These are phyloP conservation scores for Pollachius pollachius DNA, from an alignment of 2,113 vertebrate species.

Conservation along the genomic window DNA sequence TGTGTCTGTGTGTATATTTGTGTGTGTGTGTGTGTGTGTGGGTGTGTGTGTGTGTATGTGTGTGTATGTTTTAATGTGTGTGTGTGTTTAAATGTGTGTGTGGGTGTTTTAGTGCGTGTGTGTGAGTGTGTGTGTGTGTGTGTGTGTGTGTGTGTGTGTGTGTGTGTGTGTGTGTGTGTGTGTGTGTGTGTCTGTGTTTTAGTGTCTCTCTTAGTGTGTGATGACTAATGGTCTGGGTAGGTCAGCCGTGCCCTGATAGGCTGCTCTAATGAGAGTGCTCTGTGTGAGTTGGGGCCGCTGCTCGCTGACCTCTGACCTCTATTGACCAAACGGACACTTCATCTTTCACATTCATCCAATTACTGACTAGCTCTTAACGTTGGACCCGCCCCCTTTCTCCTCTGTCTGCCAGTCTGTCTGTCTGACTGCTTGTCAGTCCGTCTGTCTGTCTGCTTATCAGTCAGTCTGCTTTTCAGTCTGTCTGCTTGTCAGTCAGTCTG, in stretches of 20 bases:
- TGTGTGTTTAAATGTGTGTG: slow-evolving; percentile 13
- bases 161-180: not conserved
- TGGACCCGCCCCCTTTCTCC: slow-evolving; percentile 22
- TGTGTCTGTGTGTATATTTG: slow-evolving; percentile 1
- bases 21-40: slow-evolving; percentile 6
- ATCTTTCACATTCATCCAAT: slow-evolving; percentile 99
- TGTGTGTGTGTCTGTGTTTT: too few relatives aligned
- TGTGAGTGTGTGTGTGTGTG: slow-evolving; percentile 11
- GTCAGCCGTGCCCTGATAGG: slow-evolving; percentile 84
- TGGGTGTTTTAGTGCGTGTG: slow-evolving; percentile 32
- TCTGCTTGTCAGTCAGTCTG: too few relatives aligned
- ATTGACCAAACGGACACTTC: slow-evolving; percentile 97
- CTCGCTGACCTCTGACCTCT: slow-evolving; percentile 93
- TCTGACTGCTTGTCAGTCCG: too few relatives aligned
- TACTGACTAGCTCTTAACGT: slow-evolving; percentile 80
- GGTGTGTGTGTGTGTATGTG: slow-evolving; percentile 10
- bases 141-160: not conserved
- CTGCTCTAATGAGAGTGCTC: slow-evolving; percentile 93
- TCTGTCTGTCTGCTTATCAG: too few relatives aligned
- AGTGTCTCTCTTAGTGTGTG: slow-evolving; percentile 38
- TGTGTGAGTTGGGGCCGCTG: slow-evolving; percentile 82
- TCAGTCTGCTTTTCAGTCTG: too few relatives aligned
- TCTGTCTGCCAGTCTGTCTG: not conserved
- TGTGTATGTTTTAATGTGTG: not conserved
- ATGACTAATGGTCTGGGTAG: slow-evolving; percentile 89